Evolutionary conservation across 2,113 vertebrate genomes (phyloP), one percentile per base, ranked within the genome.

Genomic region (Butorides virescens): DNA sequence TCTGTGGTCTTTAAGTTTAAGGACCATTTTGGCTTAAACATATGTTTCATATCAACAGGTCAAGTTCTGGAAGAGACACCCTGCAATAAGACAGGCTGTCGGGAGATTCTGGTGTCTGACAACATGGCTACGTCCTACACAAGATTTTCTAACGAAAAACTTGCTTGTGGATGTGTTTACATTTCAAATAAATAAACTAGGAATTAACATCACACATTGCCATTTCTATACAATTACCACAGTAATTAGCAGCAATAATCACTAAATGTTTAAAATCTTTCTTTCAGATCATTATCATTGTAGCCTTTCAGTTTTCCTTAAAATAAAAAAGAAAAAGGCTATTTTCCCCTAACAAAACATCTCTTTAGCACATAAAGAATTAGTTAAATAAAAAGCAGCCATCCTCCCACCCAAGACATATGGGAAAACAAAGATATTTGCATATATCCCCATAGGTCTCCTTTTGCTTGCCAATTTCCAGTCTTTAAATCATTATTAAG

Each of bases 351-450:
- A 87, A 81, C 18, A 4, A 72, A 91, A 65, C 17, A 77, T 81
- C 68, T 84, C 86, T 76, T 91, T 82, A 92, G 37, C 75, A 89
- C 49, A 95, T 70, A 88, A 94, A 94, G 68, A 89, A 94, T 74
- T 86, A 94, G 39, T 52, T 88, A 78, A 82, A 93, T 20, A 79
- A 89, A 93, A 93, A 92, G 15, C 90, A 92, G 70, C 21, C 39
- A 87, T 86, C 90, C 61, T 92, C 92, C 86, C 49, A 81, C 79
- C 65, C 53, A 78, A 82, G 61, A 93, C 82, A 86, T 77, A 86
- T 72, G 83, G 85, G 73, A 78, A 78, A 95, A 84, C 37, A 87
- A 90, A 94, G 29, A 23, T 93, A 86, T 73, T 78, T 76, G 36
- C 55, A 92, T 86, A 73, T 84, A 91, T 91, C 52, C 86, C 77